These are phyloP conservation scores for Onchidella celtica DNA, from an alignment of 2,888 invertebrate genomes.

Conservation along the genomic window DNA sequence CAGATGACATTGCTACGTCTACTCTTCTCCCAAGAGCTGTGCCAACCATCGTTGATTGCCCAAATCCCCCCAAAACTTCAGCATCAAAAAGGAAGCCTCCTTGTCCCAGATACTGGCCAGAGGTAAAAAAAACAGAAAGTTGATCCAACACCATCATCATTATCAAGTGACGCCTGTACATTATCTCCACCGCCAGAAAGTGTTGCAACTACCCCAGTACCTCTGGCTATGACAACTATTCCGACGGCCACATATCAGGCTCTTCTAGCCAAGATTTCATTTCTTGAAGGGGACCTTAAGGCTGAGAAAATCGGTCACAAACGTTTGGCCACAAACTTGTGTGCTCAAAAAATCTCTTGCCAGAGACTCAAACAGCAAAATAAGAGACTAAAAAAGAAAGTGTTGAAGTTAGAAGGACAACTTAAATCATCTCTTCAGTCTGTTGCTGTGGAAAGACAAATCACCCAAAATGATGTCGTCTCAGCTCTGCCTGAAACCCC, in stretches of 20 bases:
- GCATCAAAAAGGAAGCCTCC: neutral
- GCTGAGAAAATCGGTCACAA: neutral
- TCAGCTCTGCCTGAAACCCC: neutral
- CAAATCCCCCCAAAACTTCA: neutral
- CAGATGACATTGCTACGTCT: neutral
- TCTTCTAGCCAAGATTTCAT: neutral
- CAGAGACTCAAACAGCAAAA: neutral
- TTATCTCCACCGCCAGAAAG: neutral
- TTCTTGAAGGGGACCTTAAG: neutral
- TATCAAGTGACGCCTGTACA: neutral
- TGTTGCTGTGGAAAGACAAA: neutral
- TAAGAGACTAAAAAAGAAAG: neutral
- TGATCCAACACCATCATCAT: neutral
- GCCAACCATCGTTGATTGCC: neutral
- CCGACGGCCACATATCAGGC: neutral
- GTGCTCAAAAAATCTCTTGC: neutral
- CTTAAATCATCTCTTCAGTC: neutral
- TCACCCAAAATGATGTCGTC: neutral
- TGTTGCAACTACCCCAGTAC: neutral
- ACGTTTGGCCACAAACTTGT: neutral
- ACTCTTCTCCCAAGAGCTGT: neutral
- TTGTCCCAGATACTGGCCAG: neutral
- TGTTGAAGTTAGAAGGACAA: neutral
- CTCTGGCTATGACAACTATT: neutral
- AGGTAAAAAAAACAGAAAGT: neutral